A percentile compares a stretch with the other conserved stretches of the same genome.
Conservation (phyloP, 2,113 vertebrate genomes). For the Oostethus manadensis region DNA sequence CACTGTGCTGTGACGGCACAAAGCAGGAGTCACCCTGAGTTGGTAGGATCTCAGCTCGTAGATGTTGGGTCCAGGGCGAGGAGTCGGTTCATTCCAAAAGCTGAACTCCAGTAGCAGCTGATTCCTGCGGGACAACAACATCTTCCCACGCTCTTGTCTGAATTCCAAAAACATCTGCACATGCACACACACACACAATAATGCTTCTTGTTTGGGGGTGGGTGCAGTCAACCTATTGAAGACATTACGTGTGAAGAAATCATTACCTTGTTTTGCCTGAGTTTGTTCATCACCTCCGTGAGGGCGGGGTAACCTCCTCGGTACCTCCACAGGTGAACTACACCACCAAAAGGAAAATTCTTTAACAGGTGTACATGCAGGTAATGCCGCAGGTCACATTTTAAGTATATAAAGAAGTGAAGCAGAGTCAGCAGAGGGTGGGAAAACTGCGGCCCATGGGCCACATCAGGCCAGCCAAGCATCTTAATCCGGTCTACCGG, state of each 20-base stretch:
- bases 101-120: slow-evolving; percentile 94
- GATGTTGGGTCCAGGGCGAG: slow-evolving; percentile 88
- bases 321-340: slow-evolving; percentile 97
- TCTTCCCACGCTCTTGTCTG: slow-evolving; percentile 84
- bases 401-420: neutral
- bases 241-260: neutral
- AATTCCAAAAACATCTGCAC: slow-evolving; percentile 83
- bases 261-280: slow-evolving; percentile 87
- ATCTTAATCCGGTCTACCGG: no score
- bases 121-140: slow-evolving; percentile 93
- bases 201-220: neutral
- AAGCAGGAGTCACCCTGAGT: slow-evolving; percentile 74
- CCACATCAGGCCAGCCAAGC: no score
- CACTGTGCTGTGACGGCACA: neutral
- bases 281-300: slow-evolving; percentile 96
- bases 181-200: slow-evolving; percentile 15
- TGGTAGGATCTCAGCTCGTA: slow-evolving; percentile 95
- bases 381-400: neutral
- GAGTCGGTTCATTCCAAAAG: slow-evolving; percentile 93
- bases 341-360: slow-evolving; percentile 39
- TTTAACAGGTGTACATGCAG: neutral
- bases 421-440: no score
- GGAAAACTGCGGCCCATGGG: no score
- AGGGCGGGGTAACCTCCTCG: slow-evolving; percentile 98
- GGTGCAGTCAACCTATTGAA: neutral